Evolutionary conservation across 2,113 vertebrate genomes (phyloP), one percentile per base, ranked within the genome.

Genomic region (Eptatretus burgeri): DNA sequence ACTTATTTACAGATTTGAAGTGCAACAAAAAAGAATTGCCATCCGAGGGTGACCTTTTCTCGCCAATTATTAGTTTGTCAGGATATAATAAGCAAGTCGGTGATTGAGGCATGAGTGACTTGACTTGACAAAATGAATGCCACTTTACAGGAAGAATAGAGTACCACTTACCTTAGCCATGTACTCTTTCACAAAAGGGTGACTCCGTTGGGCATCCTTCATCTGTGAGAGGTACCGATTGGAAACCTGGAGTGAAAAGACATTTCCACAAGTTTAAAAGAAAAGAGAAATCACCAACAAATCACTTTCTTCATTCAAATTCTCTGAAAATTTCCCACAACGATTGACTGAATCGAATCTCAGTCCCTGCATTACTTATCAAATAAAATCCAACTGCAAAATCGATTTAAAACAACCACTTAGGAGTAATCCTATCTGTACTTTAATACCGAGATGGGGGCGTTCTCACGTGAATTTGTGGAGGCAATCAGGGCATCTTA

Each of bases 221-320:
- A 98, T 71, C 73, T 95, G 91, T 1, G 87, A 91, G 66, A 98
- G 71, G 66, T 98, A 98, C 10, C 91, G 83, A 67, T 81, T 94
- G 8, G 83, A 89, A 53, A 98, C 88, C 91, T 89, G 73, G 11
- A 12, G 12, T 20, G n/a, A 60, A 60, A 12, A 17, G 20, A 12
- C n/a, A 56, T 56, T 16, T 17, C 5, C n/a, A 60, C n/a, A 10
- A 60, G n/a, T 17, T 60, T 60, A 17, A 60, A 60, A 17, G 10
- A 20, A 11, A 9, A 60, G 27, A 41, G 27, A 41, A 41, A 41
- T 41, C 27, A 41, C 27, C 27, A 41, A 41, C 27, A 41, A 41
- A 41, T 41, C 3, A 41, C 27, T 41, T 41, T 41, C 27, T 41
- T 41, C 27, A 41, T 41, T 41, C 27, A 41, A 41, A 41, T 41